These are phyloP conservation scores for Oxycera nigricornis DNA, from an alignment of 2,888 invertebrate genomes.

Conservation along the genomic window DNA sequence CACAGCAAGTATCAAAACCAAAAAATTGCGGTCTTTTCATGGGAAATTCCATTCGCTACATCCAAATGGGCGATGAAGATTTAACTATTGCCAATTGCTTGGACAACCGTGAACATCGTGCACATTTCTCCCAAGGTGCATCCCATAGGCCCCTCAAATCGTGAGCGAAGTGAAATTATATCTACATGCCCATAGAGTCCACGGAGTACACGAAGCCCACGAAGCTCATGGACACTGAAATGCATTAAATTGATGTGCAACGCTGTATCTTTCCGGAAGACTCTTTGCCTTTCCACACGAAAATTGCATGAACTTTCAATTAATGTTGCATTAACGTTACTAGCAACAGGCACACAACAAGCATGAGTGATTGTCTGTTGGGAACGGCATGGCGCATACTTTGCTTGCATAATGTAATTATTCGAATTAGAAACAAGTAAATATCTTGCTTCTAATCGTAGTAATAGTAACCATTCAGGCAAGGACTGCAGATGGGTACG, in stretches of 20 bases:
- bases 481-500: neutral
- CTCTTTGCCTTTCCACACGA: neutral
- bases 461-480: neutral
- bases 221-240: too few relatives aligned
- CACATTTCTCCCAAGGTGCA: neutral
- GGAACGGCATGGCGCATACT: neutral
- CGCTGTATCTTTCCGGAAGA: neutral
- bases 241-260: neutral
- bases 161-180: neutral
- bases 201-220: too few relatives aligned
- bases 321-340: neutral
- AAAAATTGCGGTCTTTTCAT: too few relatives aligned
- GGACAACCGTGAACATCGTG: neutral
- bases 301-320: constrained; percentile 10
- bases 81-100: too few relatives aligned
- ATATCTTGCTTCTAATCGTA: neutral
- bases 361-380: neutral
- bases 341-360: neutral
- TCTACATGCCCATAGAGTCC: neutral
- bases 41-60: too few relatives aligned
- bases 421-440: neutral
- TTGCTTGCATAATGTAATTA: neutral
- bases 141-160: too few relatives aligned
- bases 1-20: too few relatives aligned
- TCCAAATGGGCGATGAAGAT: too few relatives aligned